Evolutionary conservation across 2,113 vertebrate species (phyloP).

Genomic region (Sphaerodactylus townsendi): DNA sequence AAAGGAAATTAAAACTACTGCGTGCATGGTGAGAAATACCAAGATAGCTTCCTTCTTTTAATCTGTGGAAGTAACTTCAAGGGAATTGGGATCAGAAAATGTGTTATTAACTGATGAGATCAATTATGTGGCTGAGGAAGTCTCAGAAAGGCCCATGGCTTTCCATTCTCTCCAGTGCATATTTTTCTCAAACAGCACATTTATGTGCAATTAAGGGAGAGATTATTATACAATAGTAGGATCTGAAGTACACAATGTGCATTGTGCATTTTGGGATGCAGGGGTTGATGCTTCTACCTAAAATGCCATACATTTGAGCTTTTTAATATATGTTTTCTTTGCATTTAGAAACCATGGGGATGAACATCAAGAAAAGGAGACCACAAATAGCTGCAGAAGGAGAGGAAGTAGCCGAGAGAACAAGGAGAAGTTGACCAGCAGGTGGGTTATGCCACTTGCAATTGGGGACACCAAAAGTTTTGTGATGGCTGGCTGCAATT

Average conservation of each 20-base stretch:
- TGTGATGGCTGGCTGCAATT: constrained; percentile 3
- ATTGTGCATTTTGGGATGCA: background rate
- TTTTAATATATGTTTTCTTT: background rate
- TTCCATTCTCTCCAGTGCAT: background rate
- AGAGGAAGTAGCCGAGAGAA: background rate
- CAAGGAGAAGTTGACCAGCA: background rate
- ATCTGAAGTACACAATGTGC: background rate
- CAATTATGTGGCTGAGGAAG: background rate
- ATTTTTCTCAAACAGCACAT: background rate
- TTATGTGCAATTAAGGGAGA: too few relatives aligned
- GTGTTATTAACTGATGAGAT: background rate
- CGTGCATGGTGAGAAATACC: background rate
- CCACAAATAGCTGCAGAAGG: background rate
- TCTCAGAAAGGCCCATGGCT: background rate
- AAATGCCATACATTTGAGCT: background rate
- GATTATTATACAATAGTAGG: background rate
- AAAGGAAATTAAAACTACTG: background rate
- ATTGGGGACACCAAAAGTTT: background rate
- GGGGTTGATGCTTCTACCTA: background rate
- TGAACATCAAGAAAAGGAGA: background rate
- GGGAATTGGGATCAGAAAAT: background rate
- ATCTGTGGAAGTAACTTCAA: background rate
- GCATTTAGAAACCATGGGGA: background rate
- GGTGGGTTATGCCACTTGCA: background rate
- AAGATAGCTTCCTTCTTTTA: background rate